Percentiles rank a stretch among this genome's conserved stretches.
Evolutionary conservation across 2,113 vertebrate species (phyloP).

Genomic region (Phyllostomus hastatus): DNA sequence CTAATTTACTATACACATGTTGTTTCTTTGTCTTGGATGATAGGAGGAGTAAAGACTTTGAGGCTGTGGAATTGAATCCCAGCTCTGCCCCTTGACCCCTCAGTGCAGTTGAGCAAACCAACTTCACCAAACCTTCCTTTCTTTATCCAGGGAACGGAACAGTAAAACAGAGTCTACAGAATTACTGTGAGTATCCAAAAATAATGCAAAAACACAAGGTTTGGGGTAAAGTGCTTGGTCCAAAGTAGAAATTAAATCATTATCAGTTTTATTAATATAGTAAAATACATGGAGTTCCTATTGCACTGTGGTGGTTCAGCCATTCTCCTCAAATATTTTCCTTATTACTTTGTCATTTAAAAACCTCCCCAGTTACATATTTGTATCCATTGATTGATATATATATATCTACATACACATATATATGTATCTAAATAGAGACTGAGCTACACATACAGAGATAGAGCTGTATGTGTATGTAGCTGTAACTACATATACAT

Average conservation of each 20-base stretch:
- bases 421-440: not conserved
- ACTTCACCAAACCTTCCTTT: not conserved
- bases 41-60: not conserved
- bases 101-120: not conserved
- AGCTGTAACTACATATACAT: too few relatives aligned
- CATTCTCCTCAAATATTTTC: not conserved
- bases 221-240: not conserved
- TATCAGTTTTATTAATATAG: not conserved
- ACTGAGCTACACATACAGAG: not conserved
- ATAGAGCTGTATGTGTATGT: not conserved
- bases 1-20: not conserved
- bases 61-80: not conserved
- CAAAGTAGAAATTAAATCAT: not conserved
- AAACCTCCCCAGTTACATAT: not conserved
- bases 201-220: not conserved
- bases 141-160: not conserved
- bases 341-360: not conserved
- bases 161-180: not conserved
- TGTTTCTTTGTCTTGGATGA: not conserved
- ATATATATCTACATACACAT: not conserved
- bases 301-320: not conserved
- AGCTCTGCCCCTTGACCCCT: not conserved
- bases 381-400: not conserved
- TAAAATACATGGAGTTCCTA: not conserved
- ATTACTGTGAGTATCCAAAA: not conserved